These are phyloP conservation scores for Catharus bicknelli DNA, from an alignment of 2,113 vertebrate species.

Conservation along the genomic window DNA sequence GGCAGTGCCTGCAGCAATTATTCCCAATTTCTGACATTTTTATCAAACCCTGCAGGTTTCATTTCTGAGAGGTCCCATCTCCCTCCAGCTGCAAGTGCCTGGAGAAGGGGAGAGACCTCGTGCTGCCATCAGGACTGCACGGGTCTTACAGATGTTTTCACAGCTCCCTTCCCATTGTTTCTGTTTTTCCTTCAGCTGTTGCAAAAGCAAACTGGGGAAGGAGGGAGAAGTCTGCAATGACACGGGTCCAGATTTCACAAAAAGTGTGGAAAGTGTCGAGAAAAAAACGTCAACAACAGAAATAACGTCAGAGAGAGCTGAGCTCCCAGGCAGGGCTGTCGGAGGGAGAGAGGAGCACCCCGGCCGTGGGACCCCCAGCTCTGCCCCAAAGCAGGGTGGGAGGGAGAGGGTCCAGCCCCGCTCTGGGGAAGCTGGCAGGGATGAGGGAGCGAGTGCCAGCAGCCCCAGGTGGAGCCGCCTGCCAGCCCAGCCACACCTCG, in stretches of 20 bases:
- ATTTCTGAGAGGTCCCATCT: background rate
- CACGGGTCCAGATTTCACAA: background rate
- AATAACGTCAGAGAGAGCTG: background rate
- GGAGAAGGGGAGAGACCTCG: fast-evolving
- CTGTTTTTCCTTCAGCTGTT: background rate
- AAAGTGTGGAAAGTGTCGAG: background rate
- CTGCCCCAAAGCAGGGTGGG: background rate
- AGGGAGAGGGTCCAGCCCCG: fast-evolving
- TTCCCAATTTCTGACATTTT: background rate
- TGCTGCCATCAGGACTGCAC: fast-evolving
- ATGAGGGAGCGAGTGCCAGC: fast-evolving
- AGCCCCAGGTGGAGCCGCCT: background rate
- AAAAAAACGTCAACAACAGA: background rate
- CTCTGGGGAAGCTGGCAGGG: background rate
- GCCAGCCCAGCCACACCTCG: background rate
- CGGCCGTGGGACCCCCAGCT: fast-evolving
- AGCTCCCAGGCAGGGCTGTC: background rate
- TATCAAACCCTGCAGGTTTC: background rate
- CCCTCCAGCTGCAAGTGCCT: fast-evolving
- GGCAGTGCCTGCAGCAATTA: fast-evolving
- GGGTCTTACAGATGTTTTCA: background rate
- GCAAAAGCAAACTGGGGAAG: background rate
- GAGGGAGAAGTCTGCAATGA: background rate
- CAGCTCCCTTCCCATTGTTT: background rate
- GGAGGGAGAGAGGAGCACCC: background rate